These are phyloP conservation scores for Cynodonichthys magdalenae DNA, from an alignment of 2,797 vertebrate genomes.

Conservation along the genomic window DNA sequence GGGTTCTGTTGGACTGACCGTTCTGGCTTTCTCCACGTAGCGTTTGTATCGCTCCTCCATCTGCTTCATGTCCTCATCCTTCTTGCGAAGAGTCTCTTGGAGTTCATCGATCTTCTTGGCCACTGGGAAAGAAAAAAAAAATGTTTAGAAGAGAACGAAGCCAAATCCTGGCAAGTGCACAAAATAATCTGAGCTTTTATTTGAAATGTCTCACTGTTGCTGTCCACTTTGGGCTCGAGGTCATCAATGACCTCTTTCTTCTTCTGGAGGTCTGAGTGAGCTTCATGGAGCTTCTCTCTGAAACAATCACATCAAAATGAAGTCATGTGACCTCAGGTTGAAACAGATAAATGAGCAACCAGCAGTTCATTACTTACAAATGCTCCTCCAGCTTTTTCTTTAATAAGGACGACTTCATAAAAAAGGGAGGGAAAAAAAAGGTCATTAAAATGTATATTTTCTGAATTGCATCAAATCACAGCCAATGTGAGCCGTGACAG, in stretches of 20 bases:
- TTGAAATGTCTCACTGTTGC: conserved; percentile 74
- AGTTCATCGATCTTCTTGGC: conserved; percentile 88
- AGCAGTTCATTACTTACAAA: conserved; percentile 81
- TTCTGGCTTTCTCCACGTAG: conserved; percentile 87
- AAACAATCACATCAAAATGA: neutral
- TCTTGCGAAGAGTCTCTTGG: conserved; percentile 86
- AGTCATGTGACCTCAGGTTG: neutral
- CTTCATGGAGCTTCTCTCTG: conserved; percentile 90
- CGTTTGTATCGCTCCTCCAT: conserved; percentile 92
- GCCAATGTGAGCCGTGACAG: conserved; percentile 16
- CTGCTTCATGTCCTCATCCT: conserved; percentile 89
- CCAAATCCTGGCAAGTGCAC: no score
- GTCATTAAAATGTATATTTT: neutral
- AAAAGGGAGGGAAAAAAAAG: neutral
- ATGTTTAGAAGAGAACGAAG: neutral
- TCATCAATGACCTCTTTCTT: conserved; percentile 89
- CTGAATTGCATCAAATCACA: conserved; percentile 10
- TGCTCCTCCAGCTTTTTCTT: conserved; percentile 92
- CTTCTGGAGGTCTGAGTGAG: conserved; percentile 89
- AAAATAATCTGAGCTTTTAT: neutral
- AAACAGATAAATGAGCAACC: neutral
- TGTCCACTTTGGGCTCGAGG: conserved; percentile 85
- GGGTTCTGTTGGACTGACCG: conserved; percentile 66
- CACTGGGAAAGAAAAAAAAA: conserved; percentile 64
- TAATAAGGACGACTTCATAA: conserved; percentile 83